Conservation (phyloP, 1,140 invertebrate genomes). For the Lepidostoma basale region DNA sequence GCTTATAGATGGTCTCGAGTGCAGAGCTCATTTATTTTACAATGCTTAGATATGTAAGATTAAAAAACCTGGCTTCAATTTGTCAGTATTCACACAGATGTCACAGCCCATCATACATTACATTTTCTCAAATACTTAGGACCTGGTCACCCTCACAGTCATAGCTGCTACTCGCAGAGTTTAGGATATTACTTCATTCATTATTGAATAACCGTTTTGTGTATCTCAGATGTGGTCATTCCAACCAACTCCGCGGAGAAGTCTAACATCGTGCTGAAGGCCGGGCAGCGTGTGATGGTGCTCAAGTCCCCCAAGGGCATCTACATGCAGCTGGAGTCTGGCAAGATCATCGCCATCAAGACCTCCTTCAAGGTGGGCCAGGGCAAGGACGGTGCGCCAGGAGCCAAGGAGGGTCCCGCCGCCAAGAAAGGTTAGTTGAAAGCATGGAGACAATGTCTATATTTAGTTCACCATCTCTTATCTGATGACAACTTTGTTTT, state of each 20-base stretch:
- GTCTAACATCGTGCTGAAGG: conserved; percentile 85
- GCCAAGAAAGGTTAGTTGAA: conserved; percentile 55
- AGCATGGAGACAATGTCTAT: too few species aligned
- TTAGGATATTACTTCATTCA: too few species aligned
- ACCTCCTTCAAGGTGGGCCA: conserved; percentile 76
- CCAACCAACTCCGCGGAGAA: conserved; percentile 89
- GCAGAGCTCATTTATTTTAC: too few species aligned
- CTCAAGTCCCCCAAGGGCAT: conserved; percentile 94
- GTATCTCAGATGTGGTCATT: conserved; percentile 82
- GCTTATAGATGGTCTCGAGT: too few species aligned
- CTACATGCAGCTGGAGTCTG: conserved; percentile 92
- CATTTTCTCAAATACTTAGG: too few species aligned
- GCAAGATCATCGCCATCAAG: conserved; percentile 95
- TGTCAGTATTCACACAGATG: too few species aligned
- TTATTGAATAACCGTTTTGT: too few species aligned
- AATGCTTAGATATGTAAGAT: too few species aligned
- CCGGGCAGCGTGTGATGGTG: conserved; percentile 92
- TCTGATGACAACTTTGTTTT: conserved; percentile 13
- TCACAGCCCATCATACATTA: too few species aligned
- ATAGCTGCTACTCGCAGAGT: too few species aligned
- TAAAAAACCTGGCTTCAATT: too few species aligned
- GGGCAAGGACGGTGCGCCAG: conserved; percentile 53
- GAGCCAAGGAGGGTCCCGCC: conserved; percentile 62
- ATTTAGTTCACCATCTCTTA: neutral
- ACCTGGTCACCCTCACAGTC: too few species aligned